phyloP scores from a whole-genome alignment of 2,888 invertebrate species.

The Ommatoiulus sabulosus region DNA sequence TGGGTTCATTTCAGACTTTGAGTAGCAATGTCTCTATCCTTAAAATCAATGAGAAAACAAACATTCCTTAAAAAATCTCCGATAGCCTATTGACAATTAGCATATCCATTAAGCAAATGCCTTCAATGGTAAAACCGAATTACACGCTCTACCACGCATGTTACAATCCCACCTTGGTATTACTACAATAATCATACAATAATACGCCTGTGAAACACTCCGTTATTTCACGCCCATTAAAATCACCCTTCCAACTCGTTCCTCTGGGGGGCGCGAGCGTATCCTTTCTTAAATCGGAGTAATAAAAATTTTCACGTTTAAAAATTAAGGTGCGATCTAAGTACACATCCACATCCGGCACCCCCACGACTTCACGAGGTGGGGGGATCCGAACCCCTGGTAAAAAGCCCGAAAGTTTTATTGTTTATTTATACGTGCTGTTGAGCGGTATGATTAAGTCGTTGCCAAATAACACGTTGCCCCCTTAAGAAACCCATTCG shows the following conservation, averaged over 20 bases:
- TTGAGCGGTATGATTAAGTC: slow-evolving; percentile 25
- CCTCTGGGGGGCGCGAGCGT: background rate
- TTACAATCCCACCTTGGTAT: too few species aligned
- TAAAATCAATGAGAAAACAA: too few species aligned
- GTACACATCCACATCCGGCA: slow-evolving; percentile 31
- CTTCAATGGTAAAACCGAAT: too few species aligned
- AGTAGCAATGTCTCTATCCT: too few species aligned
- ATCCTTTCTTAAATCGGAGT: slow-evolving; percentile 4
- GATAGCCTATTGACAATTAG: too few species aligned
- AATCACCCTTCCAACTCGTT: background rate
- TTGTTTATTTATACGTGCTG: slow-evolving; percentile 17
- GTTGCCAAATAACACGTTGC: slow-evolving; percentile 43
- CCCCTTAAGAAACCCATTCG: slow-evolving; percentile 38
- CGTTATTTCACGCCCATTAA: background rate
- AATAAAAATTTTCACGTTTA: slow-evolving; percentile 19
- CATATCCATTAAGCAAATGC: too few species aligned
- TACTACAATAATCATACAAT: too few species aligned
- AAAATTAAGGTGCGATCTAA: background rate
- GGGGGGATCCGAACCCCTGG: background rate
- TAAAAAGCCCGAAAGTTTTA: background rate
- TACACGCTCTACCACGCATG: too few species aligned
- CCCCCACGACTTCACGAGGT: slow-evolving; percentile 23
- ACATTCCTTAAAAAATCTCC: too few species aligned
- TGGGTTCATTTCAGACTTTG: too few species aligned
- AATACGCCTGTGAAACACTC: background rate